Base-by-base conservation (phyloP, 2,888 invertebrate genomes). In the Conops quadrifasciatus region DNA sequence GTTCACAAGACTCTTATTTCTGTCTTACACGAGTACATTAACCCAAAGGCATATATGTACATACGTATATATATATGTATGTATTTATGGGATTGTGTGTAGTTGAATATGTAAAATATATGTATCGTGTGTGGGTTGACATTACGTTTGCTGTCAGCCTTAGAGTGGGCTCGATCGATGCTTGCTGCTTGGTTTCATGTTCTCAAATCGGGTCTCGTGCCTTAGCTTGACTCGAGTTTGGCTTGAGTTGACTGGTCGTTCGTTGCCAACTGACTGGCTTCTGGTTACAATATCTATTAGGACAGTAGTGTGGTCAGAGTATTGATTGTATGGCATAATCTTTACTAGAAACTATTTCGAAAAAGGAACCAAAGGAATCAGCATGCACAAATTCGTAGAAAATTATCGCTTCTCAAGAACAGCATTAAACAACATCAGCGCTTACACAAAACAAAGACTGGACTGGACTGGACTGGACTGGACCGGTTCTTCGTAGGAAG, bases 91-190 rank as follows among this genome's bases (percentile, higher is more conserved):
- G 28, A 56, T 19, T 59, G 16, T 65, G 28, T 11, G 26, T n/a
- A n/a, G n/a, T n/a, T n/a, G n/a, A n/a, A n/a, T n/a, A n/a, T n/a
- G n/a, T 49, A 21, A 15, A 24, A 11, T 49, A n/a, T 24, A 26
- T 63, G 36, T 30, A 49, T 36, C 45, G 53, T 67, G 43, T 53
- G 59, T 66, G 45, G 63, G 49, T 21, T 59, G 66, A 65, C 49
- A 36, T 36, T 36, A 21, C 51, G 58, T 53, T 3, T 58, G 58
- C 15, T 63, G 63, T 63, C 47, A 47, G 47, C 45, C 47, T 45
- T 47, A 5, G 24, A 63, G 26, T 45, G 63, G 45, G 63, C 63
- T 63, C 63, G 47, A 16, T 63, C n/a, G n/a, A 26, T 45, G 62
- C 58, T 58, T 15, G 36, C 56, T 21, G 60, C n/a, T 60, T 62